Base-by-base conservation (phyloP, 1,140 invertebrate genomes). In the Heterodera carotae region DNA sequence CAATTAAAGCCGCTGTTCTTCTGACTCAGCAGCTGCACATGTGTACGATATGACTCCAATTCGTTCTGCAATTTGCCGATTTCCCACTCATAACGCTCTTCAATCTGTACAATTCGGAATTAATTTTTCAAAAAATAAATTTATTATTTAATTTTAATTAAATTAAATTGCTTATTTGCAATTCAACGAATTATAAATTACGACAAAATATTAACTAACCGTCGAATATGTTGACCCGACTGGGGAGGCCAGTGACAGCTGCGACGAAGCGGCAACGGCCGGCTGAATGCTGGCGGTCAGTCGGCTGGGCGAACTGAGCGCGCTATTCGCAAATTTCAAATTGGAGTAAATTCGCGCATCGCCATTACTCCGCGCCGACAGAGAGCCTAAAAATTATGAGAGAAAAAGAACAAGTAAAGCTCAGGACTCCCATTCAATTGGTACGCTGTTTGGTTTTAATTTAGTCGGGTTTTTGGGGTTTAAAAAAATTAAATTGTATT, bases 31-130 rank as follows among this genome's bases (percentile, higher is more conserved):
- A 67, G 60, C 10, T 62, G 36, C 66, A 82, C 72, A 27, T 62
- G 70, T 36, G 71, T 43, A 2, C 81, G 80, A 60, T 82, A 82
- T 48, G 60, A 34, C 33, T 83, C 70, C 56, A 82, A 43, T 67
- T 82, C 81, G 68, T 66, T 31, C 22, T 84, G 39, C 10, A 82
- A 56, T 48, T 81, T 79, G 33, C 80, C 68, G 43, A 84, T 82
- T 48, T 84, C 79, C 31, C 48, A 60, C 39, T 74, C 78, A 48
- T 82, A 82, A 15, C 70, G 43, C 43, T 82, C 81, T 59, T 82
- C 81, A 25, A 82, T 69, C 80, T 81, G 70, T 53, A 81, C 8
- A 22, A 36, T 12, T 7, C 34, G 10, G 34, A 39, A 75, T 67
- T n/a, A 8, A 82, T 22, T 36, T 18, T 36, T 25, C 27, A 33